Evolutionary conservation across 2,113 vertebrate species (phyloP).

Genomic region (Sigmodon hispidus): DNA sequence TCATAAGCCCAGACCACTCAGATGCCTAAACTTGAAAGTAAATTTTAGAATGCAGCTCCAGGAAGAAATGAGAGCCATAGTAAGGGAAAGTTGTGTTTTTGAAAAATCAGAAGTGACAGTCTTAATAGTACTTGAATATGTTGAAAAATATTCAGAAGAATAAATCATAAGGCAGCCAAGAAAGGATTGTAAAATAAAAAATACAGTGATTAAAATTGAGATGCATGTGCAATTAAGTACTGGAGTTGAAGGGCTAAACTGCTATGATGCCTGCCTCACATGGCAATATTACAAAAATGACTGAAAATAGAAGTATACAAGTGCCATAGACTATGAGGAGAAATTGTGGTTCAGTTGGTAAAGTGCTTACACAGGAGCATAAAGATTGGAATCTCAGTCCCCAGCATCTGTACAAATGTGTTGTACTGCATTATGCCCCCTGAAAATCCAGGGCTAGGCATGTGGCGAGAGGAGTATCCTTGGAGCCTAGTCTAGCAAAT

Average conservation of each 20-base stretch:
- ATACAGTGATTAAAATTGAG: constrained; percentile 14
- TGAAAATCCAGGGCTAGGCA: not conserved
- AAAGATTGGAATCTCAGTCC: no score
- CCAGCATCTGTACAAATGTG: not conserved
- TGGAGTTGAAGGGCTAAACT: not conserved
- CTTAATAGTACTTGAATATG: not conserved
- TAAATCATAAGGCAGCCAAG: not conserved
- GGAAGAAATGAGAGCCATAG: not conserved
- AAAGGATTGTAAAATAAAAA: not conserved
- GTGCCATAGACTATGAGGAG: not conserved
- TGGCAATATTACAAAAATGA: no score
- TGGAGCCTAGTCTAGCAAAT: not conserved
- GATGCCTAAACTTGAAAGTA: not conserved
- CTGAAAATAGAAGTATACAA: not conserved
- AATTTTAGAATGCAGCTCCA: not conserved
- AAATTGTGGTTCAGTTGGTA: not conserved
- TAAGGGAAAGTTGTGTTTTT: not conserved
- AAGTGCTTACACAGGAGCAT: not conserved
- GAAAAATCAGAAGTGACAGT: not conserved
- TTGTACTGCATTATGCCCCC: not conserved
- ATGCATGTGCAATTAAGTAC: constrained; percentile 1
- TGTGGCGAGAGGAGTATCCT: not conserved
- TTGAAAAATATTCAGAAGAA: constrained; percentile 26
- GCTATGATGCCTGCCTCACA: not conserved
- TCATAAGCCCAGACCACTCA: not conserved